A percentile compares a stretch with the other conserved stretches of the same genome.
These are phyloP conservation scores for Muscicapa striata DNA, from an alignment of 2,797 vertebrate species.

Conservation along the genomic window DNA sequence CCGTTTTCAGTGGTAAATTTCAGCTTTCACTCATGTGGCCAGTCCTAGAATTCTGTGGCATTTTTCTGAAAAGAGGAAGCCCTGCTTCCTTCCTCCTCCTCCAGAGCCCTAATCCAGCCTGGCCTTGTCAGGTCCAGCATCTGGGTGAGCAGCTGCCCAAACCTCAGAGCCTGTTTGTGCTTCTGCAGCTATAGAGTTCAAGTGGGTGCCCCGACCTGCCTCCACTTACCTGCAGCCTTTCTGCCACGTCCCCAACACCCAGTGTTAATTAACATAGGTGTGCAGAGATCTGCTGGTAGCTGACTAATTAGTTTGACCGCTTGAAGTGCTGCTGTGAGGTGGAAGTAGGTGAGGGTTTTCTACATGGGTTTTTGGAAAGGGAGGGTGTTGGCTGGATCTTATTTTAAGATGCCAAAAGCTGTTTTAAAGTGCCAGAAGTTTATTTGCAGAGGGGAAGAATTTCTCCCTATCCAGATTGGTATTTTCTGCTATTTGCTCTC, in stretches of 20 bases:
- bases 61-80: not conserved
- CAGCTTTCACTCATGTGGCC: not conserved
- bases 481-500: not conserved
- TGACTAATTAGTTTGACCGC: not conserved
- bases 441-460: not conserved
- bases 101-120: not conserved
- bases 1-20: not conserved
- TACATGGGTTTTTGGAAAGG: not conserved
- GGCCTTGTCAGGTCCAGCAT: not conserved
- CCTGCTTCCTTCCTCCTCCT: not conserved
- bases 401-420: not conserved
- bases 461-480: not conserved
- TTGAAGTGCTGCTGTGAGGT: not conserved
- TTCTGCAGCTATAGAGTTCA: not conserved
- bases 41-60: not conserved
- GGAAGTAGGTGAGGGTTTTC: not conserved
- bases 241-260: not conserved
- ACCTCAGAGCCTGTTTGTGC: not conserved
- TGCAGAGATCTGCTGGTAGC: not conserved
- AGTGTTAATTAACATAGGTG: not conserved
- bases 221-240: not conserved
- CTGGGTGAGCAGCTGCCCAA: not conserved
- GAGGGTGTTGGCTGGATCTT: accelerated
- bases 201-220: accelerated
- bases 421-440: not conserved